Evolutionary conservation across 2,797 vertebrate species (phyloP).

Genomic region (Sciaenops ocellatus): DNA sequence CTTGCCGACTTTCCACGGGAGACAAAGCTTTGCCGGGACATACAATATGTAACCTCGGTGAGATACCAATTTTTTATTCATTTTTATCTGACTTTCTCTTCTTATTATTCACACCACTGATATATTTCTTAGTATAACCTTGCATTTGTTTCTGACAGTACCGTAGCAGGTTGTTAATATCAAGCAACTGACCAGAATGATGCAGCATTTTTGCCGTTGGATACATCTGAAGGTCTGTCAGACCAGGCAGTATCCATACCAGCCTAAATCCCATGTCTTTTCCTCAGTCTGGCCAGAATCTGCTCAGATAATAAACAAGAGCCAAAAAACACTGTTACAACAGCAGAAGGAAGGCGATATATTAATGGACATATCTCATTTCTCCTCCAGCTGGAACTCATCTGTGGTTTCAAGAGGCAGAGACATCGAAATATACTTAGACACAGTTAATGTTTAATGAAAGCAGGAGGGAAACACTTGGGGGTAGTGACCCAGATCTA

Average conservation of each 20-base stretch:
- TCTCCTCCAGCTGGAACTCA: constrained; percentile 61
- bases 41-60: constrained; percentile 97
- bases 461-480: constrained; percentile 72
- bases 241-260: constrained; percentile 13
- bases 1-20: constrained; percentile 97
- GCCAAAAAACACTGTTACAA: constrained; percentile 25
- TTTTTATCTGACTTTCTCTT: constrained; percentile 11
- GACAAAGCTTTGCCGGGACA: constrained; percentile 96
- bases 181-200: neutral
- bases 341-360: constrained; percentile 20
- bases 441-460: constrained; percentile 85
- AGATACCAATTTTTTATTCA: constrained; percentile 74
- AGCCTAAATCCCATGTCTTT: constrained; percentile 12
- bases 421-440: constrained; percentile 86
- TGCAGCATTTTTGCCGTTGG: neutral
- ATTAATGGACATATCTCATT: constrained; percentile 51
- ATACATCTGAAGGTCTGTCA: neutral
- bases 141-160: neutral
- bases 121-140: neutral
- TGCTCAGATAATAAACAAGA: constrained; percentile 32
- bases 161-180: neutral
- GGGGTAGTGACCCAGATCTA: constrained; percentile 84
- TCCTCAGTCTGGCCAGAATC: constrained; percentile 17
- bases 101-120: neutral
- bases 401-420: constrained; percentile 64